Base-by-base conservation (phyloP, 2,797 vertebrate species). In the Pseudomugil gertrudae region DNA sequence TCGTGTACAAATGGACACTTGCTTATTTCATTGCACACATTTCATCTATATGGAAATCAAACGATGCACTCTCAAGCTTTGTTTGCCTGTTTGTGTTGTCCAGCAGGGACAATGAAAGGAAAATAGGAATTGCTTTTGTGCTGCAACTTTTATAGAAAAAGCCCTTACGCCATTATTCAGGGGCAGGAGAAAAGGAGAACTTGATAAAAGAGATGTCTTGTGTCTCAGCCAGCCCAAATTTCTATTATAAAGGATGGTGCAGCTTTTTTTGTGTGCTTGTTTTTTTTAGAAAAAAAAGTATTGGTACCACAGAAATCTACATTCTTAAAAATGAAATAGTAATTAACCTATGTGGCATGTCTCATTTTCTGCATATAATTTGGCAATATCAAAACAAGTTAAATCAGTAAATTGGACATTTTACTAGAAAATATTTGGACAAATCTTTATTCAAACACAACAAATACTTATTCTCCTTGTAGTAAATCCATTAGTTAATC, bases 21-120 rank as follows among this genome's bases (percentile, higher is more conserved):
- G 89, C 87, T 87, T 90, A 84, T 91, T 90, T 90, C 91, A 91
- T 90, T 76, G 74, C 63, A 63, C 84, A 79, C 83, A 91, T 92
- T 87, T 91, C 86, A 92, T 94, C 90, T 92, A 92, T 92, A 93
- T 93, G 92, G 89, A 93, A 92, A 93, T 93, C 69, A 89, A 91
- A 90, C 79, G 74, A 90, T 83, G 84, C 43, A 19, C 79, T 86
- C 81, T 84, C 71, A 40, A 81, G 83, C 78, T 85, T 84, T 90
- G 66, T 92, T 89, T 89, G 87, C 81, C 86, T 90, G 89, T 92
- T 90, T 88, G 88, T 87, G 86, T 86, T 88, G 85, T 90, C 87
- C 81, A 57, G 70, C 56, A 53, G 69, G 78, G 71, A 88, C 87
- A 91, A 87, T 88, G 82, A 82, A 84, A 81, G 77, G 70, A 90